Evolutionary conservation across 2,113 vertebrate species (phyloP).

Genomic region (Mixornis gularis): DNA sequence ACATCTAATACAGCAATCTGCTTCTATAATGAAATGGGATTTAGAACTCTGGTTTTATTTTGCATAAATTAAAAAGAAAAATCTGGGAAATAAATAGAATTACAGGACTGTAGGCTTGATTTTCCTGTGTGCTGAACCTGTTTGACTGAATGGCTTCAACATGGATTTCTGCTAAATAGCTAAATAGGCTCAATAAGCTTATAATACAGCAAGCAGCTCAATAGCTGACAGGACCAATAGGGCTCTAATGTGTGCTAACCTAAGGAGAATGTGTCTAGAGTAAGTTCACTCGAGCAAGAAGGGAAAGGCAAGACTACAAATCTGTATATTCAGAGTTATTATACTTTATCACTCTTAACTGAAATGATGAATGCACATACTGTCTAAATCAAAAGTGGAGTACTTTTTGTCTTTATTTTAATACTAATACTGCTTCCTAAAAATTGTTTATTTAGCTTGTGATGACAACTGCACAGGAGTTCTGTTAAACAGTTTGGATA

Average conservation of each 20-base stretch:
- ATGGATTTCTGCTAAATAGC: background rate
- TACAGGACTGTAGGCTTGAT: background rate
- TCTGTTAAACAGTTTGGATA: slow-evolving; percentile 78
- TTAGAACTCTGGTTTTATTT: background rate
- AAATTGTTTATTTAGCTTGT: slow-evolving; percentile 73
- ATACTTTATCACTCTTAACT: background rate
- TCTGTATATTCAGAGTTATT: background rate
- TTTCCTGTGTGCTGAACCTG: background rate
- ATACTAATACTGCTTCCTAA: background rate
- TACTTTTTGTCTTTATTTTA: background rate
- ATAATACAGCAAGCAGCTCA: background rate
- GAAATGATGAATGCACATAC: background rate
- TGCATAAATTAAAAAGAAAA: background rate
- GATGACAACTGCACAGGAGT: slow-evolving; percentile 81
- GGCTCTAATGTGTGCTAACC: background rate
- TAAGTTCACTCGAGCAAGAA: background rate
- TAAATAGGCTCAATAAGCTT: background rate
- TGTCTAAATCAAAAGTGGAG: background rate
- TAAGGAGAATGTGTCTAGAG: background rate
- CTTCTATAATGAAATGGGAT: background rate
- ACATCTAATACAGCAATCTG: background rate
- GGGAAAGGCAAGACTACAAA: background rate
- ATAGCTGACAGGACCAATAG: background rate
- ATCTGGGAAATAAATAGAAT: background rate
- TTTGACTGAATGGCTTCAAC: background rate